Evolutionary conservation across 1,140 invertebrate genomes (phyloP).

Genomic region (Cotesia vestalis): DNA sequence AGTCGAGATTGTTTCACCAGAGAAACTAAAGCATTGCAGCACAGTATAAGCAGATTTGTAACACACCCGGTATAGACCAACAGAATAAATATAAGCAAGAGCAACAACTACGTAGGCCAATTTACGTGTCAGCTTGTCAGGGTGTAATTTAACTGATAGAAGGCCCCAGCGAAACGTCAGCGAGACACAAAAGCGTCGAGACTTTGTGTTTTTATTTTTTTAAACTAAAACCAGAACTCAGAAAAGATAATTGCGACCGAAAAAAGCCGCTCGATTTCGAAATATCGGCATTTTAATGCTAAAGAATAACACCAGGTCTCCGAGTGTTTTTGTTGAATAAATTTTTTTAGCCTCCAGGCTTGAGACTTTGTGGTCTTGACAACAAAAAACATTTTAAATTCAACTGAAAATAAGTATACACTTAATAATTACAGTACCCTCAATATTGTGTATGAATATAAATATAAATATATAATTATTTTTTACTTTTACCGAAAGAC

Average conservation of each 20-base stretch:
- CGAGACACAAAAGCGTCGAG: slow-evolving; percentile 44
- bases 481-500: too few relatives aligned
- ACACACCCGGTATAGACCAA: slow-evolving; percentile 46
- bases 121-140: slow-evolving; percentile 63
- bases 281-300: slow-evolving; percentile 58
- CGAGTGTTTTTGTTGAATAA: too few relatives aligned
- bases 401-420: too few relatives aligned
- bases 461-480: too few relatives aligned
- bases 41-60: slow-evolving; percentile 32
- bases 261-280: slow-evolving; percentile 62
- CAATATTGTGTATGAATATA: too few relatives aligned
- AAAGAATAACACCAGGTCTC: slow-evolving; percentile 32
- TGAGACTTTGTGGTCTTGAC: too few relatives aligned
- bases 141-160: slow-evolving; percentile 61
- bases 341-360: too few relatives aligned
- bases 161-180: slow-evolving; percentile 45
- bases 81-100: too few relatives aligned
- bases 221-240: slow-evolving; percentile 39
- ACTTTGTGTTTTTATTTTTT: slow-evolving; percentile 38
- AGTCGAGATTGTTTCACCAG: neutral
- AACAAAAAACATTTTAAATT: too few relatives aligned
- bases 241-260: slow-evolving; percentile 55
- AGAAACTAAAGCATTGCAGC: slow-evolving; percentile 18
- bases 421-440: too few relatives aligned
- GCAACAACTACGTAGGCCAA: slow-evolving; percentile 53